phyloP scores from a whole-genome alignment of 2,797 vertebrate genomes.

The Hippopotamyrus pictus region DNA sequence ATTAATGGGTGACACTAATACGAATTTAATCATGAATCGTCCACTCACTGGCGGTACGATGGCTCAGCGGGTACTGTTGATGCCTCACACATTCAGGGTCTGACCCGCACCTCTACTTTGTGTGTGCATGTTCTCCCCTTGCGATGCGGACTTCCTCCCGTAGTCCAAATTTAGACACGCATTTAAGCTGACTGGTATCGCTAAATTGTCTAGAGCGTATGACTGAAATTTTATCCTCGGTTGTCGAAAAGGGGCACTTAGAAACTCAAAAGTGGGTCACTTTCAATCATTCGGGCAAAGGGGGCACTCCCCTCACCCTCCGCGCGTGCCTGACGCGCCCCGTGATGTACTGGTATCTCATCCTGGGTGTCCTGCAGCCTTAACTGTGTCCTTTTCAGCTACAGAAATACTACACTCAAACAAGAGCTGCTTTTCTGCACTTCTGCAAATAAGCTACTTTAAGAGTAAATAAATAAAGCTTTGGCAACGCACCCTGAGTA shows the following conservation, averaged over 20 bases:
- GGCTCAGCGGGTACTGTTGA: not conserved
- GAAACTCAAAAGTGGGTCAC: not conserved
- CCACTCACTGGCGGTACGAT: not conserved
- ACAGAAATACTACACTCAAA: not conserved
- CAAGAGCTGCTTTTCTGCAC: not conserved
- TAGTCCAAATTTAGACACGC: not conserved
- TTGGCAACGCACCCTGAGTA: not conserved
- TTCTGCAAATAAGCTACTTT: not conserved
- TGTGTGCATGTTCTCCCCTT: not conserved
- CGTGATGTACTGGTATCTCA: not conserved
- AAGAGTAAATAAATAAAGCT: not conserved
- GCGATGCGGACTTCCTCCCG: not conserved
- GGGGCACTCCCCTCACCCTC: not conserved
- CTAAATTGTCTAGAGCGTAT: not conserved
- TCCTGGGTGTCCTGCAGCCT: not conserved
- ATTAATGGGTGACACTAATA: constrained; percentile 49
- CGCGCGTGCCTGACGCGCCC: not conserved
- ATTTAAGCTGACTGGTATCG: not conserved
- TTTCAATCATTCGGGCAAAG: not conserved
- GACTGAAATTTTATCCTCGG: not conserved
- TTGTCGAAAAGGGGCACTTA: not conserved
- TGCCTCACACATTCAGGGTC: not conserved
- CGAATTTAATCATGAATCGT: not conserved
- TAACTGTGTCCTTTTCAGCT: not conserved
- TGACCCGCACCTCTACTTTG: not conserved